Percentiles rank a stretch among this genome's conserved stretches.
Evolutionary conservation across 2,797 vertebrate species (phyloP).

Genomic region (Eidolon dupreanum): DNA sequence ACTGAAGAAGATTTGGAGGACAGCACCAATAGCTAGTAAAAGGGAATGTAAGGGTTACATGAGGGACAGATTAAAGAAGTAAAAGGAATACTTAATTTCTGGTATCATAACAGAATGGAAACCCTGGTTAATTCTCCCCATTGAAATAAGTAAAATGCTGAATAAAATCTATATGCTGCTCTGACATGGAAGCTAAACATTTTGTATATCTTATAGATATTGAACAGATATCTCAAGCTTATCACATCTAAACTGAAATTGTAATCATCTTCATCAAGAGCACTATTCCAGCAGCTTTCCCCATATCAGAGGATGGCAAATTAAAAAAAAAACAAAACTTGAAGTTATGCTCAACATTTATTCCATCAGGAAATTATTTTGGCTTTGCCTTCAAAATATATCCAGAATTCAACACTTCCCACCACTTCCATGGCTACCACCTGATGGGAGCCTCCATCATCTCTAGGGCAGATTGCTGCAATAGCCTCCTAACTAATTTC

Average conservation of each 20-base stretch:
- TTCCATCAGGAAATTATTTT: conserved; percentile 11
- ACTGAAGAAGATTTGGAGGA: background rate
- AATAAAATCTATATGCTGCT: background rate
- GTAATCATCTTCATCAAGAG: background rate
- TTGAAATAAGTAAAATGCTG: conserved; percentile 44
- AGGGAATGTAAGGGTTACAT: background rate
- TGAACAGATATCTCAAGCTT: background rate
- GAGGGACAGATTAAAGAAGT: conserved; percentile 8
- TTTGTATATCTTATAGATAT: background rate
- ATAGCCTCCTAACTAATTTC: background rate
- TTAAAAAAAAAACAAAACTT: background rate
- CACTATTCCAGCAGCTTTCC: background rate
- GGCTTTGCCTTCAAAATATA: background rate
- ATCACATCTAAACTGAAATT: background rate
- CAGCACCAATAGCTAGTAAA: background rate
- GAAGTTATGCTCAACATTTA: background rate
- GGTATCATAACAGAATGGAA: background rate
- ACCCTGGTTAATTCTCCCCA: background rate
- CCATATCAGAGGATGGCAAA: background rate
- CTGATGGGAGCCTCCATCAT: background rate
- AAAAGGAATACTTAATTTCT: background rate
- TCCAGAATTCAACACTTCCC: background rate
- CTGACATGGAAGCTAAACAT: background rate
- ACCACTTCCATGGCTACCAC: background rate
- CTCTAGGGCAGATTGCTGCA: background rate